Percentiles rank a stretch among this genome's conserved stretches.
Evolutionary conservation across 2,113 vertebrate genomes (phyloP).

Genomic region (Tapirus terrestris): DNA sequence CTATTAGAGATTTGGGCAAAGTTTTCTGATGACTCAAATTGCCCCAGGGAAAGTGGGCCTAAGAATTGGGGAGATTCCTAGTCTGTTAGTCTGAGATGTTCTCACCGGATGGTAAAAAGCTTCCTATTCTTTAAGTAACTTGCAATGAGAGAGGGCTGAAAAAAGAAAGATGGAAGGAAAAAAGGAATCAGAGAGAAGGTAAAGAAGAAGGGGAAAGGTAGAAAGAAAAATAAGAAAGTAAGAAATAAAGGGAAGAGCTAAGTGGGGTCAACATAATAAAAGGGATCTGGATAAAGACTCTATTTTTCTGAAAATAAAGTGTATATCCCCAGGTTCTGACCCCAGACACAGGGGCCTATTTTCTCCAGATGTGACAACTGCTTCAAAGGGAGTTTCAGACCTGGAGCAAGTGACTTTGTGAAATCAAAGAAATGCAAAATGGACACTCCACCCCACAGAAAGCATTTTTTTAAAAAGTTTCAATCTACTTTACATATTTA

Average conservation of each 20-base stretch:
- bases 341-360: background rate
- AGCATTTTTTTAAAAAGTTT: background rate
- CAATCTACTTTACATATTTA: background rate
- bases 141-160: background rate
- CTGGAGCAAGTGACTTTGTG: background rate
- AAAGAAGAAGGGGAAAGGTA: background rate
- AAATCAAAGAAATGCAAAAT: conserved; percentile 29
- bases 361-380: background rate
- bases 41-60: too few species aligned
- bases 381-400: background rate
- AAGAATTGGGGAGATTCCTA: background rate
- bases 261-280: background rate
- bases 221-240: background rate
- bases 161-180: background rate
- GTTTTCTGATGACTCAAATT: background rate
- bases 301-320: background rate
- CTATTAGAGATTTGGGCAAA: background rate
- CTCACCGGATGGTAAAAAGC: background rate
- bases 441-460: background rate
- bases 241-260: background rate
- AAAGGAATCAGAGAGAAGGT: background rate
- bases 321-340: background rate
- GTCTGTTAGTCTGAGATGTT: background rate
- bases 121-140: background rate
- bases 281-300: background rate